A percentile compares a stretch with the other conserved stretches of the same genome.
These are phyloP conservation scores for Sardinella longiceps DNA, from an alignment of 2,797 vertebrate genomes.

Conservation along the genomic window DNA sequence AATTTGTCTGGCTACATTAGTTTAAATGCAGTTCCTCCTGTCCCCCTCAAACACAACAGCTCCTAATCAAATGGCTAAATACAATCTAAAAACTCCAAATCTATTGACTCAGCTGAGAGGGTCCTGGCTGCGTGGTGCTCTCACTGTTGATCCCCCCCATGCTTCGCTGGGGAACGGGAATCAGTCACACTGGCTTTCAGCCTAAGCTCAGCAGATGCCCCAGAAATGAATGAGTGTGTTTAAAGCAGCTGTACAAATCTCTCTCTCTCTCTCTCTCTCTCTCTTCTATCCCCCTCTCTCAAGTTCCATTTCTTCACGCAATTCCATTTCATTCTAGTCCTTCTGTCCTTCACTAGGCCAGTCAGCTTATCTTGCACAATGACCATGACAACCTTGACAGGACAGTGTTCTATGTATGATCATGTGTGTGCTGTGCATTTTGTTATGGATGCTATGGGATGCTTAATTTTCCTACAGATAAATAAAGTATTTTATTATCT, in stretches of 20 bases:
- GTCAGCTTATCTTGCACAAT: not conserved
- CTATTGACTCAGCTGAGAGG: not conserved
- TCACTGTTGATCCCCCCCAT: slow-evolving; percentile 27
- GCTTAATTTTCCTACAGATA: too few species aligned
- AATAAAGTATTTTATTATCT: too few species aligned
- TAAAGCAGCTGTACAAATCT: not conserved
- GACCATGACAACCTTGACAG: too few species aligned
- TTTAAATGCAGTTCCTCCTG: not conserved
- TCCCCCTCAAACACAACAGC: not conserved
- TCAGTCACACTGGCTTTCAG: slow-evolving; percentile 56
- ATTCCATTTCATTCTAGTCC: slow-evolving; percentile 28
- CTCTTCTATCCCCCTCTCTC: not conserved
- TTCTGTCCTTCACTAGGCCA: not conserved
- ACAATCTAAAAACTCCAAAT: not conserved
- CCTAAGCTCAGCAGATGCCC: not conserved
- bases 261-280: not conserved
- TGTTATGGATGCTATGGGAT: too few species aligned
- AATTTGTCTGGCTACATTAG: not conserved
- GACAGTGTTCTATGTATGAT: too few species aligned
- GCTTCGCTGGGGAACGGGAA: slow-evolving; percentile 46
- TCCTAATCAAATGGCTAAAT: not conserved
- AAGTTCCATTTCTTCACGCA: not conserved
- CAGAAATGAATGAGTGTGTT: not conserved
- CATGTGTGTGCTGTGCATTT: too few species aligned
- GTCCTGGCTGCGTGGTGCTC: not conserved